Conservation (phyloP, 2,113 vertebrate genomes). For the Orycteropus afer region DNA sequence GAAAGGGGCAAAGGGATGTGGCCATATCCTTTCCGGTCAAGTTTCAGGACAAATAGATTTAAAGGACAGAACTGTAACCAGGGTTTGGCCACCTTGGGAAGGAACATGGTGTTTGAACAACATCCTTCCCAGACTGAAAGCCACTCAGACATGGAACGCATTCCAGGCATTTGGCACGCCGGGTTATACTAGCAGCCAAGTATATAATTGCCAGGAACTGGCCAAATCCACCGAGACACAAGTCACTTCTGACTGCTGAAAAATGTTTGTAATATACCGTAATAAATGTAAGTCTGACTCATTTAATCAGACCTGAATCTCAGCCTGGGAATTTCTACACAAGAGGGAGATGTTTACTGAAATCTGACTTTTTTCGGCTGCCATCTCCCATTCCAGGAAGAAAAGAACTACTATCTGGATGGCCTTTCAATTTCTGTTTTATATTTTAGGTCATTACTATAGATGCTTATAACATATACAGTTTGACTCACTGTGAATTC, state of each 20-base stretch:
- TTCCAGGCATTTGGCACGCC: constrained; percentile 56
- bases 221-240: constrained; percentile 66
- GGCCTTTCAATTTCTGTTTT: constrained; percentile 32
- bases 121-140: constrained; percentile 57
- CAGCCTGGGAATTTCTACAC: constrained; percentile 44
- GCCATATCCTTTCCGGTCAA: constrained; percentile 30
- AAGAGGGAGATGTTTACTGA: constrained; percentile 57
- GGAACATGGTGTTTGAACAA: background rate
- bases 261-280: constrained; percentile 63
- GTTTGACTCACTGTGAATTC: constrained; percentile 53
- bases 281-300: constrained; percentile 66
- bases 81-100: constrained; percentile 34
- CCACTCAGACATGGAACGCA: background rate
- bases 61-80: constrained; percentile 34
- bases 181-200: constrained; percentile 58
- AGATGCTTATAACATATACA: constrained; percentile 33
- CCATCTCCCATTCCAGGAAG: constrained; percentile 51
- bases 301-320: constrained; percentile 52
- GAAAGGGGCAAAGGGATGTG: background rate
- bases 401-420: constrained; percentile 13
- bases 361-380: constrained; percentile 33
- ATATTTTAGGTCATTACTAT: constrained; percentile 50
- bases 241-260: constrained; percentile 62
- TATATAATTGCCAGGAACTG: constrained; percentile 69
- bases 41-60: constrained; percentile 59